phyloP scores from a whole-genome alignment of 2,113 vertebrate genomes.

The Pseudopipra pipra region DNA sequence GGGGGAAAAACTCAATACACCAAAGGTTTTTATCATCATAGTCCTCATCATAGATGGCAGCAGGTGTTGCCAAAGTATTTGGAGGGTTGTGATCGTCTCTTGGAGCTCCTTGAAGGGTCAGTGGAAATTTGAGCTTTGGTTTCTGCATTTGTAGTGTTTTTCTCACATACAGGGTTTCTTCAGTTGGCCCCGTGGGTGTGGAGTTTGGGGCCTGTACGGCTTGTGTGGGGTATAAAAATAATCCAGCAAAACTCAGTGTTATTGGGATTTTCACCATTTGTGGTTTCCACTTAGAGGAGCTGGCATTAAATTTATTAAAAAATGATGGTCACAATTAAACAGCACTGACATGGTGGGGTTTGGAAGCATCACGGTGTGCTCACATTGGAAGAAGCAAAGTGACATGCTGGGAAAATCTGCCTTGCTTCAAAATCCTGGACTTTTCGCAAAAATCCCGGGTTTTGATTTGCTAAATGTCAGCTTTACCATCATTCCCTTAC shows the following conservation, averaged over 20 bases:
- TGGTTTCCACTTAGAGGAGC: neutral
- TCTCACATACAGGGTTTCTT: rapidly evolving
- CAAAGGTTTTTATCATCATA: neutral
- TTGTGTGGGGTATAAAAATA: neutral
- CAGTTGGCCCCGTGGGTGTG: neutral
- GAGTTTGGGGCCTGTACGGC: neutral
- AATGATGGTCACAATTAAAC: neutral
- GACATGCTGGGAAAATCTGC: rapidly evolving
- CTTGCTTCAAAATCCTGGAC: neutral
- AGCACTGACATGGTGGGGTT: neutral
- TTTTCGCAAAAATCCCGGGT: neutral
- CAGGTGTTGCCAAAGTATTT: neutral
- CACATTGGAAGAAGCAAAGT: neutral
- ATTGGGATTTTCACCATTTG: neutral
- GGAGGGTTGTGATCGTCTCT: rapidly evolving
- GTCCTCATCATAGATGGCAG: neutral
- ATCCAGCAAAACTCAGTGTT: neutral
- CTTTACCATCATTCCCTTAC: neutral
- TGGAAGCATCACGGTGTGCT: neutral
- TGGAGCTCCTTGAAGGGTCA: neutral
- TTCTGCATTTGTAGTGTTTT: neutral
- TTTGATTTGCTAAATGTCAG: neutral
- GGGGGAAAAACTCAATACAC: neutral
- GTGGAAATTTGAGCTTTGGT: neutral
- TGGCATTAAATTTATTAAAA: neutral